Conservation (phyloP, 2,888 invertebrate genomes). For the Hydrotaea cyrtoneurina region DNA sequence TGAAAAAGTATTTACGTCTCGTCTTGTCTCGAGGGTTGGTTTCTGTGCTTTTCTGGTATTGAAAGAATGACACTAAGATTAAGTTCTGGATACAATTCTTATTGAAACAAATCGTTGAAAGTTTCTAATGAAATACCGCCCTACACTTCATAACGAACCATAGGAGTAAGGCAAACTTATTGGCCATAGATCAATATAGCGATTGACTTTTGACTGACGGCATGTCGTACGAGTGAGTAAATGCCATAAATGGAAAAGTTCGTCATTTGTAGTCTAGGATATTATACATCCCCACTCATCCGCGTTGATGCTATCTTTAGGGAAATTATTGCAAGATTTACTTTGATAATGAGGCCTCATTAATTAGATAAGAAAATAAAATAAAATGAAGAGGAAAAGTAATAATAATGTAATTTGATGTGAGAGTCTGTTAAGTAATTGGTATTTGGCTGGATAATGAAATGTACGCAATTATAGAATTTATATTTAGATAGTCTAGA, state of each 20-base stretch:
- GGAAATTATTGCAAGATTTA: background rate
- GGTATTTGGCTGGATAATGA: too few species aligned
- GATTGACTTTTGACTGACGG: slow-evolving; percentile 23
- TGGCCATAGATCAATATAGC: background rate
- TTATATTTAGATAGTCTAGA: too few species aligned
- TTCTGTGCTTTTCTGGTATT: background rate
- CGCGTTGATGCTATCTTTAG: background rate
- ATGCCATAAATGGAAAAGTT: slow-evolving; percentile 7
- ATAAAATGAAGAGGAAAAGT: too few species aligned
- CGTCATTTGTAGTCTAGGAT: background rate
- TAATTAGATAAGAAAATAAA: background rate
- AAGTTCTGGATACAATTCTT: slow-evolving; percentile 4
- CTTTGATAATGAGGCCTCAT: background rate
- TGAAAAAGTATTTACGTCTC: background rate
- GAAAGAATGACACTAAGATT: slow-evolving; percentile 18
- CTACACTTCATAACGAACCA: background rate
- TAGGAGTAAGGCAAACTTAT: slow-evolving; percentile 15
- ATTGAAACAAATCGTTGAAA: slow-evolving; percentile 18
- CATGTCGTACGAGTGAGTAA: background rate
- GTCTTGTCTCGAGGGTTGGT: background rate
- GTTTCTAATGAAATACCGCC: background rate
- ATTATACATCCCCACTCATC: background rate
- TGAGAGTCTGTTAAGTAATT: background rate
- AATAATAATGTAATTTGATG: background rate
- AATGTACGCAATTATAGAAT: too few species aligned